Base-by-base conservation (phyloP, 2,888 invertebrate genomes). In the Halictus quadricinctus region DNA sequence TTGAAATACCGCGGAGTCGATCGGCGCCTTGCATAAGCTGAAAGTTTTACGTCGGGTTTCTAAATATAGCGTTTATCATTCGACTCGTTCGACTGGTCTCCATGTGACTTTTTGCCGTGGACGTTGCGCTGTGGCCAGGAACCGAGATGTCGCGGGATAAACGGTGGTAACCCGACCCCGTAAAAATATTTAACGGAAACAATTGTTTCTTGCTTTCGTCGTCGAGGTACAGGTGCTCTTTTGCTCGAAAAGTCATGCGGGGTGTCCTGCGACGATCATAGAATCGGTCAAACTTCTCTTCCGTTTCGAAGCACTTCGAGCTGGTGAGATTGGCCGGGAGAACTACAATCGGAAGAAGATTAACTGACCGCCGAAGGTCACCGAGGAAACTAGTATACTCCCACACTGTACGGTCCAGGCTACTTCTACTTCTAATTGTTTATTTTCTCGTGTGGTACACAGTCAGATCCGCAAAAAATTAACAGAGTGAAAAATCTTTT, bases 31-130 rank as follows among this genome's bases (percentile, higher is more conserved):
- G 87, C 90, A 86, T 85, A 90, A 90, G 84, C 41, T 76, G 78
- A 81, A 87, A 80, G 72, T 86, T 87, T 88, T 81, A 80, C 84
- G 48, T 41, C 85, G 78, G 80, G 85, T 78, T 86, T 88, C 91
- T 89, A 89, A 91, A 90, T 88, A 88, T 89, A 91, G 88, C 75
- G 77, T 87, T 84, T 84, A 80, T 80, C 77, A 78, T 79, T 76
- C 50, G 80, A 88, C 87, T 66, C 74, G 90, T 84, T 87, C 75
- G 88, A 89, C 89, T 85, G 89, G 90, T 91, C 84, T 80, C 82
- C 29, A 82, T 73, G 72, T 79, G 72, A 80, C 84, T 86, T 83
- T 83, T 86, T 86, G 78, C 74, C 69, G 69, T 43, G 70, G 25
- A 73, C 74, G 78, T 76, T 81, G 80, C 60, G 48, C 72, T 41